phyloP scores from a whole-genome alignment of 1,140 invertebrate species.

The Triops cancriformis region DNA sequence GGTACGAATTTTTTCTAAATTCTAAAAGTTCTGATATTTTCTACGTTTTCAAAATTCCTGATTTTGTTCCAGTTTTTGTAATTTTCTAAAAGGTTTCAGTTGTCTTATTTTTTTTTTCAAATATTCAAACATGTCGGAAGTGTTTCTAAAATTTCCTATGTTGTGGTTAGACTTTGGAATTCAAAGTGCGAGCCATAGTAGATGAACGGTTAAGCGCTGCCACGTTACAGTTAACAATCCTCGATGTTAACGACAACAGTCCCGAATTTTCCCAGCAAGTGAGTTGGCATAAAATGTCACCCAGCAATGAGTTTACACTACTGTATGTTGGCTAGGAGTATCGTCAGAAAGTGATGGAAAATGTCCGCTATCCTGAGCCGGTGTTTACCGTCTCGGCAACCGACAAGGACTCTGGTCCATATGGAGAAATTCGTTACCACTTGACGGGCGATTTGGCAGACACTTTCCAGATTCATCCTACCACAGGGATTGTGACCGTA shows the following conservation, averaged over 20 bases:
- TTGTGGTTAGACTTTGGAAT: conserved; percentile 46
- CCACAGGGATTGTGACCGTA: conserved; percentile 41
- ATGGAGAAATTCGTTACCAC: conserved; percentile 57
- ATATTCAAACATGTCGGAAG: conserved; percentile 24
- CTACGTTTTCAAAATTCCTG: no score
- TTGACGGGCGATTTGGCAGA: conserved; percentile 60
- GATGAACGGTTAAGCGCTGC: conserved; percentile 54
- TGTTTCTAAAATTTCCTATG: conserved; percentile 26
- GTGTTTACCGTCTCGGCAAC: conserved; percentile 58
- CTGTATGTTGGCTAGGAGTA: conserved; percentile 46
- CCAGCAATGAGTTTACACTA: neutral
- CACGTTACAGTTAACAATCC: conserved; percentile 56
- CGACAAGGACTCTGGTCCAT: conserved; percentile 59
- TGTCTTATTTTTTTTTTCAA: conserved; percentile 19
- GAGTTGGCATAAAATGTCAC: conserved; percentile 27
- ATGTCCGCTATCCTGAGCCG: conserved; percentile 54
- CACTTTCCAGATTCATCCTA: conserved; percentile 56
- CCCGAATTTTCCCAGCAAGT: conserved; percentile 60
- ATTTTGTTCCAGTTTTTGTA: no score
- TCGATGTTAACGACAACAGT: conserved; percentile 71
- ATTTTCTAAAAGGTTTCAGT: conserved; percentile 17
- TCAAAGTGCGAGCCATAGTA: conserved; percentile 58
- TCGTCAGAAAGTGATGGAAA: conserved; percentile 59
- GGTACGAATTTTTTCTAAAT: conserved; percentile 38
- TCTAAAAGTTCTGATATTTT: conserved; percentile 18